Evolutionary conservation across 1,140 invertebrate genomes (phyloP).

Genomic region (Drosophila varians): DNA sequence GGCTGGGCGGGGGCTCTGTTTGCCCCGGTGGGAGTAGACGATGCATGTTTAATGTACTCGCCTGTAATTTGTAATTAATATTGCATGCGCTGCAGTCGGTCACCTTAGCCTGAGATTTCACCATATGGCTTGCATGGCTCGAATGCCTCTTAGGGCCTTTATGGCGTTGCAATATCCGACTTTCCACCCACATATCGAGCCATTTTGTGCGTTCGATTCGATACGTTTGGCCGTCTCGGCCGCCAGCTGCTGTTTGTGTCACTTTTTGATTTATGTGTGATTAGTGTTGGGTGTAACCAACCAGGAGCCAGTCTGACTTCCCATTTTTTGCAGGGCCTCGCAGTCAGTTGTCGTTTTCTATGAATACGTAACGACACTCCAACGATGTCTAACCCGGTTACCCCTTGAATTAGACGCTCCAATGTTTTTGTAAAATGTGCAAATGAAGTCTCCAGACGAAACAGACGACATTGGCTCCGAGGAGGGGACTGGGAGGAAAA

Average conservation of each 20-base stretch:
- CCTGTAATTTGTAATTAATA: constrained; percentile 48
- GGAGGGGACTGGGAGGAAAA: too few relatives aligned
- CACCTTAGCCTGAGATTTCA: constrained; percentile 28
- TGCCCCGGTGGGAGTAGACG: constrained; percentile 45
- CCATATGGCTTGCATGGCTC: constrained; percentile 13
- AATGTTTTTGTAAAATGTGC: constrained; percentile 75
- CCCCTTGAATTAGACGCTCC: constrained; percentile 67
- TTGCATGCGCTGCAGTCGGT: constrained; percentile 33
- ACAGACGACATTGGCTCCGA: constrained; percentile 29
- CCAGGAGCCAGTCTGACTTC: constrained; percentile 62
- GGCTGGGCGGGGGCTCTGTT: constrained; percentile 20
- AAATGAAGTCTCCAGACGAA: constrained; percentile 68
- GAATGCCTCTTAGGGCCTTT: too few relatives aligned
- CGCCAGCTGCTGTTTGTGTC: constrained; percentile 57
- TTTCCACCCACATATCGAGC: constrained; percentile 23
- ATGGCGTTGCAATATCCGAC: constrained; percentile 21
- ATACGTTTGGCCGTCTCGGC: constrained; percentile 42
- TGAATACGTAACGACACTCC: constrained; percentile 70
- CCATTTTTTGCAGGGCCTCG: constrained; percentile 68
- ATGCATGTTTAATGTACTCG: constrained; percentile 47
- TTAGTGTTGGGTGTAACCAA: constrained; percentile 44
- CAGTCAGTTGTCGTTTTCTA: constrained; percentile 78
- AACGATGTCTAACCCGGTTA: constrained; percentile 19
- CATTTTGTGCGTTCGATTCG: constrained; percentile 24
- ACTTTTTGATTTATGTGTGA: constrained; percentile 71